Percentiles rank a stretch among this genome's conserved stretches.
Evolutionary conservation across 2,113 vertebrate genomes (phyloP).

Genomic region (Esox niger): DNA sequence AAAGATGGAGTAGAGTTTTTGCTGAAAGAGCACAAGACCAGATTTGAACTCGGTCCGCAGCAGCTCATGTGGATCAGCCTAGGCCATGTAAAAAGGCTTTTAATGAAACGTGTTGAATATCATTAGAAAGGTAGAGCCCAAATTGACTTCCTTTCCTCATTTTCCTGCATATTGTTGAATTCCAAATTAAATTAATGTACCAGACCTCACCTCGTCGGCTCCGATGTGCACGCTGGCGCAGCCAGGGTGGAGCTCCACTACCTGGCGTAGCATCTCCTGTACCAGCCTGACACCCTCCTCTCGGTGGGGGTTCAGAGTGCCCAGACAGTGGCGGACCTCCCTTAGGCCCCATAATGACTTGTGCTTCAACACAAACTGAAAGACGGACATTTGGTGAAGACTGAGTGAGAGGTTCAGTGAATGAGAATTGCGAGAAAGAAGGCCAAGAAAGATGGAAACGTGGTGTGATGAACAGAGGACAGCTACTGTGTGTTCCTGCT

Average conservation of each 20-base stretch:
- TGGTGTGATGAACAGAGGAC: not conserved
- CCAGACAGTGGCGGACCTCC: slow-evolving; percentile 81
- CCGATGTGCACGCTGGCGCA: slow-evolving; percentile 83
- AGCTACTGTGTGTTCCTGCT: not conserved
- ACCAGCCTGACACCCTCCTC: slow-evolving; percentile 76
- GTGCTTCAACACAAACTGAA: slow-evolving; percentile 94
- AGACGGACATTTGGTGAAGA: not conserved
- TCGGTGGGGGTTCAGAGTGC: slow-evolving; percentile 86
- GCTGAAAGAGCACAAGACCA: no score
- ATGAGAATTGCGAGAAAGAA: not conserved
- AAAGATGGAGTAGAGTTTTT: no score
- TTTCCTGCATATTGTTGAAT: not conserved
- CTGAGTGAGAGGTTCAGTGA: not conserved
- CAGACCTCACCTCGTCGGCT: slow-evolving; percentile 86
- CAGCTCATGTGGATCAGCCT: no score
- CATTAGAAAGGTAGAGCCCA: no score
- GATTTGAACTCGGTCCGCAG: no score
- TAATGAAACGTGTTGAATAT: no score
- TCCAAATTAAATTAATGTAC: not conserved
- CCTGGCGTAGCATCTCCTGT: slow-evolving; percentile 84
- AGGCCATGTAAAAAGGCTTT: no score
- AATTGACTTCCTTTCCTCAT: no score
- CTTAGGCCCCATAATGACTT: slow-evolving; percentile 76
- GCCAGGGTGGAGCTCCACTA: slow-evolving; percentile 80
- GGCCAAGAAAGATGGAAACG: not conserved